Base-by-base conservation (phyloP, 2,113 vertebrate species). In the Tamias sibiricus region DNA sequence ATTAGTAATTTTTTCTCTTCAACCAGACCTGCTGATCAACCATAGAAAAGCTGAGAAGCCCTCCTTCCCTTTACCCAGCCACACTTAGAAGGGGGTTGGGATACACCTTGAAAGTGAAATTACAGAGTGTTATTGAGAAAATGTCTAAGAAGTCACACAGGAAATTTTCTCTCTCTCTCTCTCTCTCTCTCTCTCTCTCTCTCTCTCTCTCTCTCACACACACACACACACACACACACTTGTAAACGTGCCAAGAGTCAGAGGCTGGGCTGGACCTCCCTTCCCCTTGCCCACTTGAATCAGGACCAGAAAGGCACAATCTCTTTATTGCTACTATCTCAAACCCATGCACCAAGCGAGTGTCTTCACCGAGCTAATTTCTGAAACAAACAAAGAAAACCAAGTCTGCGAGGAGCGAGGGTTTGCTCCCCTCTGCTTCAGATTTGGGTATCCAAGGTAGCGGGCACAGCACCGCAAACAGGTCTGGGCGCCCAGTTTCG, bases 371-470 rank as follows among this genome's bases (percentile, higher is more conserved):
- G 76, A 91, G 91, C 96, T 98, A 95, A 98, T 98, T 98, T 98
- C 94, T 95, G 96, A 98, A 98, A 98, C 98, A 98, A 98, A 98
- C 97, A 98, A 98, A 98, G 98, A 98, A 97, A 97, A 94, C 20
- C 92, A 87, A 95, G 90, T 90, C 54, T 59, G 62, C 37, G 57
- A 90, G 90, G 77, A 88, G 68, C 84, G 11, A 76, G 84, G 80
- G 71, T 74, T 79, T 64, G 68, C 42, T 80, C 52, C 89, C 68
- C 79, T 57, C 71, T 35, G 96, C 89, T 69, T 3, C 7, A 37
- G 86, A 42, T 71, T 32, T 35, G 44, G 69, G 68, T 87, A 52
- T 5, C 26, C 52, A n/a, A 80, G 49, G 77, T 49, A 49, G 75
- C 49, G 68, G 85, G 68, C 44, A 24, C 59, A 4, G 35, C 93